Evolutionary conservation across 2,797 vertebrate species (phyloP).

Genomic region (Neosilurus hyrtlii): DNA sequence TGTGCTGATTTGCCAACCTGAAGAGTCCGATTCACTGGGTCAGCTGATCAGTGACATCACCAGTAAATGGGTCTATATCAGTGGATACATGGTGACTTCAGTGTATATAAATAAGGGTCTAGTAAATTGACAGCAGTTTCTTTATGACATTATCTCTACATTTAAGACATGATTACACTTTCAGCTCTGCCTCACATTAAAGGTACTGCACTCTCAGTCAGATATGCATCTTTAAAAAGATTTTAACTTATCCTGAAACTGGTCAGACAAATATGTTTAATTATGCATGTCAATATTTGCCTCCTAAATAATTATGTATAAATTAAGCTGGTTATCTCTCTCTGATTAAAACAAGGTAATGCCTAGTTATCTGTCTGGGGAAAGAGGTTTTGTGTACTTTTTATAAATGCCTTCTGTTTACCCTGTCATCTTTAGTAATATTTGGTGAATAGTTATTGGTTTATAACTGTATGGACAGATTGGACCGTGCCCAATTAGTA

Average conservation of each 20-base stretch:
- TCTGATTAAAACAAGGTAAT: background rate
- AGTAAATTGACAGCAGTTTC: constrained; percentile 50
- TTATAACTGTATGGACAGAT: constrained; percentile 30
- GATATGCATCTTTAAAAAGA: background rate
- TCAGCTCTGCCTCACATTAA: constrained; percentile 17
- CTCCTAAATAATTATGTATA: background rate
- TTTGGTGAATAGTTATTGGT: constrained; percentile 42
- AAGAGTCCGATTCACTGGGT: too few relatives aligned
- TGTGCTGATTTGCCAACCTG: too few relatives aligned
- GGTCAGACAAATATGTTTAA: background rate
- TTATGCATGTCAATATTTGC: background rate
- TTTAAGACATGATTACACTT: background rate
- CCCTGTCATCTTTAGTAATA: constrained; percentile 41
- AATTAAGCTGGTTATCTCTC: background rate
- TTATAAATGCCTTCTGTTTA: constrained; percentile 50
- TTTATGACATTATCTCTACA: constrained; percentile 38
- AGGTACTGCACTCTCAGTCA: background rate
- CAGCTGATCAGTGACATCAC: too few relatives aligned
- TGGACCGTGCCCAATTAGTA: constrained; percentile 59
- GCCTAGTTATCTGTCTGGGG: background rate
- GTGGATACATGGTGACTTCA: constrained; percentile 49
- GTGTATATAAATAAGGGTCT: constrained; percentile 66
- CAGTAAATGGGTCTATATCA: constrained; percentile 12
- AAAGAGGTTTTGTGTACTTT: constrained; percentile 32
- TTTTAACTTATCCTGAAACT: background rate